Percentiles rank a stretch among this genome's conserved stretches.
Evolutionary conservation across 2,888 invertebrate genomes (phyloP).

Genomic region (Tiphia femorata): DNA sequence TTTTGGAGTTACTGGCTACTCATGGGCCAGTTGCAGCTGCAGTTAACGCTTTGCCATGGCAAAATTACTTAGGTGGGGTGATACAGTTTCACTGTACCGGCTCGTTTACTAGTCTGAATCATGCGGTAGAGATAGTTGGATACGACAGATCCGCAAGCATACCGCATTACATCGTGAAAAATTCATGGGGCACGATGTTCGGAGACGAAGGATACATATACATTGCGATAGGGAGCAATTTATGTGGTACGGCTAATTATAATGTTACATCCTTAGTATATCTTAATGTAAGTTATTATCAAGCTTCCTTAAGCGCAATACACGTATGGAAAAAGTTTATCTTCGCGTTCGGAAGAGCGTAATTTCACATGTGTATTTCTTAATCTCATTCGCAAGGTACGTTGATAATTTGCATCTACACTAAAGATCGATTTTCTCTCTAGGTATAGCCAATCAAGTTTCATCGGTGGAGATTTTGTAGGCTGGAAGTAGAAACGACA

Average conservation of each 20-base stretch:
- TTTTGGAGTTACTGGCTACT: slow-evolving; percentile 74
- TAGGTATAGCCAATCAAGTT: slow-evolving; percentile 78
- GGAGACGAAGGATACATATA: slow-evolving; percentile 84
- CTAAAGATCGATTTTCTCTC: slow-evolving; percentile 9
- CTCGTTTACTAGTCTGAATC: slow-evolving; percentile 75
- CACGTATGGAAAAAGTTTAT: no score
- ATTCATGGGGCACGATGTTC: slow-evolving; percentile 86
- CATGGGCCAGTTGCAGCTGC: slow-evolving; percentile 86
- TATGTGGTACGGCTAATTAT: slow-evolving; percentile 76
- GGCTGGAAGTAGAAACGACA: neutral
- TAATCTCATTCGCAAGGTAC: no score
- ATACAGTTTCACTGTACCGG: slow-evolving; percentile 85
- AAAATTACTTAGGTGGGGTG: slow-evolving; percentile 87
- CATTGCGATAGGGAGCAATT: slow-evolving; percentile 80
- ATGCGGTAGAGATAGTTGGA: slow-evolving; percentile 87
- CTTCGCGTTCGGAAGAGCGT: no score
- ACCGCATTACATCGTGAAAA: slow-evolving; percentile 86
- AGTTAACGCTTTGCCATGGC: slow-evolving; percentile 88
- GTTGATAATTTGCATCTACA: no score
- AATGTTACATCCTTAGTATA: neutral
- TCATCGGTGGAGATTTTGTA: slow-evolving; percentile 72
- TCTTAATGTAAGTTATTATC: no score
- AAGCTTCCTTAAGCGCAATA: neutral
- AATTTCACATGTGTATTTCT: no score
- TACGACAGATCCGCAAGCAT: slow-evolving; percentile 80